Percentiles rank a stretch among this genome's conserved stretches.
phyloP scores from a whole-genome alignment of 2,888 invertebrate genomes.

The Parnassius apollo region DNA sequence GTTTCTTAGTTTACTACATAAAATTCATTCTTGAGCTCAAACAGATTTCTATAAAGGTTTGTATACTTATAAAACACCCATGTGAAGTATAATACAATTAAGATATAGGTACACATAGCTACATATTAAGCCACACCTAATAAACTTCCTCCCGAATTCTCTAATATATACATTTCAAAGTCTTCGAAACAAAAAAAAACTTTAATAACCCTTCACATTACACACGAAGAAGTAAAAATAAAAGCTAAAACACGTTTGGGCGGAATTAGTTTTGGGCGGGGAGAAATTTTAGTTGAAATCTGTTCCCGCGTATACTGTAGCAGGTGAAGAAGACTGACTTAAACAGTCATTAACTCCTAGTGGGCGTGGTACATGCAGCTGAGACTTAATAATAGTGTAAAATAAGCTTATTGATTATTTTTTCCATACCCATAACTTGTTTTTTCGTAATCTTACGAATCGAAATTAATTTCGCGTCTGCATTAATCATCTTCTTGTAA shows the following conservation, averaged over 20 bases:
- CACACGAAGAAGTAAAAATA: slow-evolving; percentile 13
- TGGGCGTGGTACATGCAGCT: slow-evolving; percentile 31
- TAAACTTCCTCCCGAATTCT: not conserved
- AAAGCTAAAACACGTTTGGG: slow-evolving; percentile 9
- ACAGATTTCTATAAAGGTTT: too few species aligned
- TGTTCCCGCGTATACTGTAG: slow-evolving; percentile 15
- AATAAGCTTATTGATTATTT: slow-evolving; percentile 28
- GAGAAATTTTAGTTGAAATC: slow-evolving; percentile 19
- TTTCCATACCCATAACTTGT: slow-evolving; percentile 12
- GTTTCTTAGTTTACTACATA: too few species aligned
- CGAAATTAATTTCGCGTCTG: slow-evolving; percentile 20
- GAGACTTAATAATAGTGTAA: slow-evolving; percentile 28
- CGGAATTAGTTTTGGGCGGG: slow-evolving; percentile 24
- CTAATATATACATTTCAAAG: slow-evolving; percentile 11
- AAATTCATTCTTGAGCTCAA: too few species aligned
- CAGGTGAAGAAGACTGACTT: slow-evolving; percentile 28
- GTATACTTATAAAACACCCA: too few species aligned
- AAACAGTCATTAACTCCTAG: slow-evolving; percentile 30
- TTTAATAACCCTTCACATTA: slow-evolving; percentile 15
- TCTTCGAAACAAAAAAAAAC: slow-evolving; percentile 14
- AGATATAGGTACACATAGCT: too few species aligned
- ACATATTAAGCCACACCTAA: not conserved
- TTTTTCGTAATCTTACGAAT: slow-evolving; percentile 18
- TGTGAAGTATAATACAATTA: too few species aligned
- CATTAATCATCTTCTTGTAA: slow-evolving; percentile 28